Conservation (phyloP, 2,113 vertebrate species). For the Numenius arquata region DNA sequence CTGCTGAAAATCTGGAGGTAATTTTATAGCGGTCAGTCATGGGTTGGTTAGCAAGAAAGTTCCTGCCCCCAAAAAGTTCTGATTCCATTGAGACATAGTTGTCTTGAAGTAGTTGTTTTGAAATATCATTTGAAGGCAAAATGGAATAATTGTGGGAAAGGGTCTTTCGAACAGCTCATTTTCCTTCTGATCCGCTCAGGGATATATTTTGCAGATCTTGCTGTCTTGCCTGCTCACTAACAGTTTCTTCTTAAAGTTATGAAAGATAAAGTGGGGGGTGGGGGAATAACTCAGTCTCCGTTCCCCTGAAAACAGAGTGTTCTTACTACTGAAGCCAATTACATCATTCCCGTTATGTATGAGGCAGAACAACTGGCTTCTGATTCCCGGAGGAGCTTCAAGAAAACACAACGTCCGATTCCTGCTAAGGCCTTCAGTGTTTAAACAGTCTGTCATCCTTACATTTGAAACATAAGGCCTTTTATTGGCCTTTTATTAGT, state of each 20-base stretch:
- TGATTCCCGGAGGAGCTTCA: constrained; percentile 1
- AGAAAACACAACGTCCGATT: constrained; percentile 20
- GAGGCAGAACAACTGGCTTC: constrained; percentile 39
- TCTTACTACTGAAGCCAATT: background rate
- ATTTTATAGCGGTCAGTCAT: constrained; percentile 48
- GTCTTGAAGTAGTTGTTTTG: constrained; percentile 37
- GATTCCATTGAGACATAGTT: constrained; percentile 23
- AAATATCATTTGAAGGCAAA: constrained; percentile 43
- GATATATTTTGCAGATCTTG: constrained; percentile 17
- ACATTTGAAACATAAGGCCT: background rate
- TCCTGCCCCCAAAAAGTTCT: constrained; percentile 20
- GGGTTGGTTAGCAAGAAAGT: constrained; percentile 38
- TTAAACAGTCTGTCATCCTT: background rate
- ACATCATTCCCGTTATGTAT: background rate
- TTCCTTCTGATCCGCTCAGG: constrained; percentile 12
- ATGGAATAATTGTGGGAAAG: constrained; percentile 26
- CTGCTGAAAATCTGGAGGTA: constrained; percentile 55
- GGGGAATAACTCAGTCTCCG: background rate
- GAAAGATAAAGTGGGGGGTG: background rate
- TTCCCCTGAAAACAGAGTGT: background rate
- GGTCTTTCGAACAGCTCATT: constrained; percentile 4
- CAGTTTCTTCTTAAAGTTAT: background rate
- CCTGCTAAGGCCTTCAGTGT: background rate
- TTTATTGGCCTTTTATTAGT: background rate
- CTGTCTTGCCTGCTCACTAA: background rate